Evolutionary conservation across 2,113 vertebrate genomes (phyloP), one percentile per base, ranked within the genome.

Genomic region (Eudyptes chrysolophus): DNA sequence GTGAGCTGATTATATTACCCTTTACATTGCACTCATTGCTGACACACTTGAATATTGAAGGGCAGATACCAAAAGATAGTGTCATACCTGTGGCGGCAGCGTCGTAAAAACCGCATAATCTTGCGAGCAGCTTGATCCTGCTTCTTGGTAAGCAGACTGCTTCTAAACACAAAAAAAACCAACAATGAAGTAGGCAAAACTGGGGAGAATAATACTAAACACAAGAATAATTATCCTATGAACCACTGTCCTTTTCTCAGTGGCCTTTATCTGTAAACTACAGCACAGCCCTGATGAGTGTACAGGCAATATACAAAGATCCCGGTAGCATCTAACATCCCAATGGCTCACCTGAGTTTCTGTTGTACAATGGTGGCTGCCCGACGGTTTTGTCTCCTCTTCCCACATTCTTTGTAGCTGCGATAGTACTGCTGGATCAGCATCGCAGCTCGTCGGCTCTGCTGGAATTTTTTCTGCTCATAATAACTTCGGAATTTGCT

Each of bases 101-200:
- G 99, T 92, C 99, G 99, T 84, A 99, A 99, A 97, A 99, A 99
- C 98, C 99, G 98, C 99, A 99, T 99, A 90, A 99, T 99, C 98
- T 99, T 99, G 95, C 99, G 99, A 98, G 99, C 99, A 98, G 99
- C 99, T 98, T 99, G 99, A 98, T 99, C 99, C 98, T 99, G 99
- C 97, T 99, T 99, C 98, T 99, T 99, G 96, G 99, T 99, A 96
- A 99, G 99, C 98, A 99, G 98, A 99, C 99, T 99, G 97, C 99
- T 99, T 99, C 99, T 99, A 96, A 94, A 98, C 36, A 98, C 80
- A 90, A 20, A 4, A 44, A 84, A 84, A 58, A 55, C 17, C 89
- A 89, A 78, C 25, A 57, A 78, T 66, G 87, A 60, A 40, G 64
- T 0, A 26, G 58, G 69, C 27, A 52, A 66, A 74, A 90, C 48